A percentile compares a stretch with the other conserved stretches of the same genome.
These are phyloP conservation scores for Conops quadrifasciatus DNA, from an alignment of 2,888 invertebrate genomes.

Conservation along the genomic window DNA sequence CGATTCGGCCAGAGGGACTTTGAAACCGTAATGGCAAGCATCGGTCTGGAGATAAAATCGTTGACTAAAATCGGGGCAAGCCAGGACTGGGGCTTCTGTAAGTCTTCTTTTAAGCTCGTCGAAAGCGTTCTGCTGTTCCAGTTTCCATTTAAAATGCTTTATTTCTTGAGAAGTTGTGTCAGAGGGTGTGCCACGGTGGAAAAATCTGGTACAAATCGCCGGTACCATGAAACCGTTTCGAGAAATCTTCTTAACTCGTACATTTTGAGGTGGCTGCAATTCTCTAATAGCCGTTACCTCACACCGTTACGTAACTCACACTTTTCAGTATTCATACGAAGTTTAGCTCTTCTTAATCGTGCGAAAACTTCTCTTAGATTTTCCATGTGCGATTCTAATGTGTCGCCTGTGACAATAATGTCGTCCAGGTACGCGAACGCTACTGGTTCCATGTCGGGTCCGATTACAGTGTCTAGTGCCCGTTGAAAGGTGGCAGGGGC, in stretches of 20 bases:
- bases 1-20: no score
- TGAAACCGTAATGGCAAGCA: no score
- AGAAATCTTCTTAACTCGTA: no score
- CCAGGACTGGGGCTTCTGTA: neutral
- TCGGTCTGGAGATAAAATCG: no score
- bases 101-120: neutral
- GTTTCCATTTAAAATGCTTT: neutral
- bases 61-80: neutral
- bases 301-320: no score
- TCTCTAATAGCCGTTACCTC: no score
- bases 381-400: neutral
- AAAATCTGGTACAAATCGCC: constrained; percentile 1
- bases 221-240: neutral
- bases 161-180: neutral
- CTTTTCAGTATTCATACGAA: no score
- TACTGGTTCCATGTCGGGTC: neutral
- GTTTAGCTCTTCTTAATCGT: neutral
- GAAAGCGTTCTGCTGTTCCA: neutral
- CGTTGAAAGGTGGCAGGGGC: no score
- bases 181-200: neutral
- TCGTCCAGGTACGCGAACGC: neutral
- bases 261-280: no score
- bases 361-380: neutral
- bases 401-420: no score
- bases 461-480: neutral